Evolutionary conservation across 2,888 invertebrate genomes (phyloP), one percentile per base, ranked within the genome.

Genomic region (Folsomia candida): DNA sequence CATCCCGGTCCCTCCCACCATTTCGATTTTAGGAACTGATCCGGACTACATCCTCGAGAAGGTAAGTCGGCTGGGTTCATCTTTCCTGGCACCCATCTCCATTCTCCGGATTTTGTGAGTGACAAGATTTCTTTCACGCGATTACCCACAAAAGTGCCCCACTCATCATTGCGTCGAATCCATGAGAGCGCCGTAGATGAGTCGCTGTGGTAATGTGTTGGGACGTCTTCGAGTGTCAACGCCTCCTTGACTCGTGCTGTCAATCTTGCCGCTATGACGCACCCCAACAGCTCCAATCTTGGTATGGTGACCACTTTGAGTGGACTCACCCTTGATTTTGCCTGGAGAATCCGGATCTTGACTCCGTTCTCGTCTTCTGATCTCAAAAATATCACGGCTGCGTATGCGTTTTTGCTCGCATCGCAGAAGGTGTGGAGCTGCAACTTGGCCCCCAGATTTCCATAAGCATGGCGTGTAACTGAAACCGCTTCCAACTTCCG

Each of bases 401-500:
- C n/a, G n/a, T n/a, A n/a, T n/a, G n/a, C n/a, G n/a, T n/a, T n/a
- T n/a, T n/a, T n/a, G n/a, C n/a, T n/a, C n/a, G n/a, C n/a, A n/a
- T n/a, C n/a, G n/a, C n/a, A n/a, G n/a, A n/a, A n/a, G n/a, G n/a
- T n/a, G n/a, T n/a, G n/a, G n/a, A n/a, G n/a, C n/a, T n/a, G n/a
- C n/a, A n/a, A n/a, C n/a, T n/a, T n/a, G n/a, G n/a, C n/a, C n/a
- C n/a, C n/a, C n/a, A n/a, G n/a, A n/a, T n/a, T n/a, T n/a, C n/a
- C n/a, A n/a, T n/a, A n/a, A n/a, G n/a, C n/a, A n/a, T n/a, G n/a
- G n/a, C n/a, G n/a, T n/a, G n/a, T n/a, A 22, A 80, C 72, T 51
- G 73, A 61, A 3, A 81, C 69, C 25, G 74, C 24, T n/a, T 61
- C 54, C 14, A 79, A 51, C 9, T 64, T 28, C 22, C 54, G 51